Conservation (phyloP, 1,140 invertebrate species). For the Oncopeltus fasciatus region DNA sequence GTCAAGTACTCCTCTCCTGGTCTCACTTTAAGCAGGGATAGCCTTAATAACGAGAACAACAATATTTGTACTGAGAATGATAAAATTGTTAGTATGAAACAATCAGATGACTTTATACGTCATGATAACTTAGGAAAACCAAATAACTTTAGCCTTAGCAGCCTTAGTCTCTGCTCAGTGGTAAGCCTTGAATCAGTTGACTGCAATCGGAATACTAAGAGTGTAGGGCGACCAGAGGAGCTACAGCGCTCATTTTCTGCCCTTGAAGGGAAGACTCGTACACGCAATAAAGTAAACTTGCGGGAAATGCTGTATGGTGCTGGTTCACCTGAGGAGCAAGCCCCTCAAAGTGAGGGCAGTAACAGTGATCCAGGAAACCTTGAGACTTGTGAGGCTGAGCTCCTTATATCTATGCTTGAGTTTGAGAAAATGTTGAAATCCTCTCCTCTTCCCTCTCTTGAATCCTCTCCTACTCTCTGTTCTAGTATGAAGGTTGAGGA, state of each 20-base stretch:
- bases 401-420: constrained; percentile 26
- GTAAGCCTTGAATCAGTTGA: constrained; percentile 27
- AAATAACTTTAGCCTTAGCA: constrained; percentile 30
- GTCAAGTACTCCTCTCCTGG: constrained; percentile 27
- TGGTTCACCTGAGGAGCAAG: not conserved
- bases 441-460: constrained; percentile 11
- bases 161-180: constrained; percentile 33
- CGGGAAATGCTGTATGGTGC: constrained; percentile 21
- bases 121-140: too few species aligned
- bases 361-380: constrained; percentile 10
- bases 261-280: constrained; percentile 12
- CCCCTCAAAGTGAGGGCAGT: not conserved
- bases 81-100: constrained; percentile 16
- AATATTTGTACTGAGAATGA: constrained; percentile 27
- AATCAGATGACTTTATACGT: too few species aligned
- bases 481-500: not conserved
- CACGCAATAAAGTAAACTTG: constrained; percentile 21
- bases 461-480: constrained; percentile 15
- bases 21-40: not conserved
- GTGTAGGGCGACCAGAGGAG: constrained; percentile 13
- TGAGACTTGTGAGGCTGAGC: constrained; percentile 25
- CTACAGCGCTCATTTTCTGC: constrained; percentile 17
- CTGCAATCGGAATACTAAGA: constrained; percentile 16
- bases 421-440: constrained; percentile 25
- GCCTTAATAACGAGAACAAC: constrained; percentile 21